Percentiles rank a stretch among this genome's conserved stretches.
phyloP scores from a whole-genome alignment of 2,113 vertebrate species.

The Nipponia nippon region DNA sequence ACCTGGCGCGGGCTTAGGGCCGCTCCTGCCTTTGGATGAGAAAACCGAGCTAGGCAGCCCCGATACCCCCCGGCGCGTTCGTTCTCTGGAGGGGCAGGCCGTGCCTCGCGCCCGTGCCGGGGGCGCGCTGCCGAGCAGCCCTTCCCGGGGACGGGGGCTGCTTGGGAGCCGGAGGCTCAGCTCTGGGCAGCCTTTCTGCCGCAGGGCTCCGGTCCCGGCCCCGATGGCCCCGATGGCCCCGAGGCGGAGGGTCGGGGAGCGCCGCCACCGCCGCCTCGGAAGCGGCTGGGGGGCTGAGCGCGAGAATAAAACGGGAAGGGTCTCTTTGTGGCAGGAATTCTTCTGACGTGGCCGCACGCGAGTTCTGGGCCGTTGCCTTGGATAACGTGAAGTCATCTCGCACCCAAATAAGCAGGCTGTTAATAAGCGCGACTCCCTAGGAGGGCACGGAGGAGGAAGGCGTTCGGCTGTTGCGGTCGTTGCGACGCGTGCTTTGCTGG shows the following conservation, averaged over 20 bases:
- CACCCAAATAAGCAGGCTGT: background rate
- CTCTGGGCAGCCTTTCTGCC: background rate
- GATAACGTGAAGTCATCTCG: background rate
- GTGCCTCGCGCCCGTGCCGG: background rate
- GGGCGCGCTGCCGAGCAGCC: background rate
- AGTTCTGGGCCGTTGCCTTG: background rate
- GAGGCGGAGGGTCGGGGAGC: background rate
- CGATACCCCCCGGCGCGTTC: fast-evolving
- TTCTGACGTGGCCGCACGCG: background rate
- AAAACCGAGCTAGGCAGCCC: fast-evolving
- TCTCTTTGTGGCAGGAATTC: conserved; percentile 10
- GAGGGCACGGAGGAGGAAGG: background rate
- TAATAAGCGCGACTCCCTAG: background rate
- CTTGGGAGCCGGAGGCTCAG: background rate
- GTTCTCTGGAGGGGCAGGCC: background rate
- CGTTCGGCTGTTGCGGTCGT: fast-evolving
- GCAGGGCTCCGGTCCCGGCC: background rate
- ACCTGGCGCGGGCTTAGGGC: background rate
- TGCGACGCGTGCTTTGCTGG: fast-evolving
- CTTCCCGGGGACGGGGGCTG: background rate
- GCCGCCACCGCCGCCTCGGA: background rate
- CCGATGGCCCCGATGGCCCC: fast-evolving
- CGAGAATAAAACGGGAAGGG: background rate
- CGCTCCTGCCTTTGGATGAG: background rate
- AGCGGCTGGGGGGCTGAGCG: background rate